Percentiles rank a stretch among this genome's conserved stretches.
Evolutionary conservation across 2,888 invertebrate species (phyloP).

Genomic region (Amphimallon solstitiale): DNA sequence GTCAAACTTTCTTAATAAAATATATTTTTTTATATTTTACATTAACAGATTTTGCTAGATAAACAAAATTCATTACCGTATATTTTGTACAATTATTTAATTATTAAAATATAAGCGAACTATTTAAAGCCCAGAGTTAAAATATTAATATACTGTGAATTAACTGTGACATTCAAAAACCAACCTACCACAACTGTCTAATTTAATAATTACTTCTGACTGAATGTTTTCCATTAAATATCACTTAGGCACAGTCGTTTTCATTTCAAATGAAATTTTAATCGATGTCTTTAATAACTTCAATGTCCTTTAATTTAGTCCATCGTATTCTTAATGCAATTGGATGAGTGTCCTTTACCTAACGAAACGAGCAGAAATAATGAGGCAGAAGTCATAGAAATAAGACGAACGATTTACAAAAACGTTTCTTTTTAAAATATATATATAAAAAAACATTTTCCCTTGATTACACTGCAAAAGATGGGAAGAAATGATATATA

Average conservation of each 20-base stretch:
- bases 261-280: not conserved
- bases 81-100: too few relatives aligned
- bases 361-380: not conserved
- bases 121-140: not conserved
- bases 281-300: conserved; percentile 2
- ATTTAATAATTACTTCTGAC: not conserved
- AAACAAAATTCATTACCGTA: too few relatives aligned
- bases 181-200: not conserved
- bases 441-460: conserved; percentile 12
- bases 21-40: too few relatives aligned
- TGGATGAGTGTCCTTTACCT: not conserved
- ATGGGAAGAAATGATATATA: conserved; percentile 31
- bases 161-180: not conserved
- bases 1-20: too few relatives aligned
- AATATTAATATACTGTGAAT: not conserved
- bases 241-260: not conserved
- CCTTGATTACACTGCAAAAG: conserved; percentile 15
- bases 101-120: too few relatives aligned
- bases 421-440: not conserved
- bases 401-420: not conserved
- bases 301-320: not conserved
- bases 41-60: too few relatives aligned
- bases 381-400: not conserved
- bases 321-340: not conserved
- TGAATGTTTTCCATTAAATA: not conserved